Percentiles rank a stretch among this genome's conserved stretches.
phyloP scores from a whole-genome alignment of 2,888 invertebrate species.

The Eumacrocentrus americanus region DNA sequence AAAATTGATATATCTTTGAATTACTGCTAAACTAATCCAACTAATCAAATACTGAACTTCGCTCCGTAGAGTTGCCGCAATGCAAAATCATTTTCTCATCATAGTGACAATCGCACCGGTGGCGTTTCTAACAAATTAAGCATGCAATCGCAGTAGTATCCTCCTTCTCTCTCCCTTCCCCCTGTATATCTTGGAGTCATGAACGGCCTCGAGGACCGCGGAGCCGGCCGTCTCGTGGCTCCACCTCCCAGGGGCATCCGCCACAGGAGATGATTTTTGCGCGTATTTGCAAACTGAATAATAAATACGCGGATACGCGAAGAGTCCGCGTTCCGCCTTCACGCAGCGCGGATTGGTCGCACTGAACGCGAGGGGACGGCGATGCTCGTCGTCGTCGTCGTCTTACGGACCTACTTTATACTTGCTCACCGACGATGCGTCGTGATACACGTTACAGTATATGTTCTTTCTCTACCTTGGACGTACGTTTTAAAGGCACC shows the following conservation, averaged over 20 bases:
- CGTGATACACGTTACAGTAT: conserved; percentile 17
- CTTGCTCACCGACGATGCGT: conserved; percentile 22
- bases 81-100: too few species aligned
- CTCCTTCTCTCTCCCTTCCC: conserved; percentile 27
- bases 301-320: conserved; percentile 60
- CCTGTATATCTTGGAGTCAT: conserved; percentile 14
- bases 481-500: conserved; percentile 7
- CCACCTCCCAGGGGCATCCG: conserved; percentile 45
- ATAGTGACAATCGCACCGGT: conserved; percentile 38
- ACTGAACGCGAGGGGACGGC: conserved; percentile 57
- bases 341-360: conserved; percentile 61
- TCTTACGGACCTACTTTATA: conserved; percentile 23
- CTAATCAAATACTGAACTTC: too few species aligned
- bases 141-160: conserved; percentile 29
- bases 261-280: conserved; percentile 58
- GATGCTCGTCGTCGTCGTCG: conserved; percentile 43
- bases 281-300: conserved; percentile 62
- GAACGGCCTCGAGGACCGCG: conserved; percentile 21
- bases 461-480: conserved; percentile 13
- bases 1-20: too few species aligned
- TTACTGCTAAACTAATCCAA: too few species aligned
- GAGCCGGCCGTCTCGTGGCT: conserved; percentile 32
- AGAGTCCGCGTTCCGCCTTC: conserved; percentile 60
- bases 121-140: conserved; percentile 58
- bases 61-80: too few species aligned